Conservation (phyloP, 2,113 vertebrate species). For the Antechinus stuartii region DNA sequence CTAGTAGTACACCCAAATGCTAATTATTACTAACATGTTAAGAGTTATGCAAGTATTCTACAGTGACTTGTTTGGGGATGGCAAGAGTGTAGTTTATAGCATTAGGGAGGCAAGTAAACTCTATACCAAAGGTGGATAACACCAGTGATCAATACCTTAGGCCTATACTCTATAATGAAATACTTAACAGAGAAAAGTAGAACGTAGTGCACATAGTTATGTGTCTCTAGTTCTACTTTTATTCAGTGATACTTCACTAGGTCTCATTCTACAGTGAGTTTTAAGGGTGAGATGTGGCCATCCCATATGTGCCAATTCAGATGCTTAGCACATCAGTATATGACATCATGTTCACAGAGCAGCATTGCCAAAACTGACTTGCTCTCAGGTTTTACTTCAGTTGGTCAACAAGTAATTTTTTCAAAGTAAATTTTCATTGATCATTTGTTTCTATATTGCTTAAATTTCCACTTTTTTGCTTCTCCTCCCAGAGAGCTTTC, state of each 20-base stretch:
- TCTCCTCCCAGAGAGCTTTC: background rate
- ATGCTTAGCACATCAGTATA: background rate
- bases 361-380: background rate
- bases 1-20: background rate
- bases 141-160: background rate
- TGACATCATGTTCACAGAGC: background rate
- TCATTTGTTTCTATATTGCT: background rate
- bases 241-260: background rate
- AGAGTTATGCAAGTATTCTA: background rate
- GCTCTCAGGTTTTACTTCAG: background rate
- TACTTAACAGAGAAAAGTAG: background rate
- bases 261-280: background rate
- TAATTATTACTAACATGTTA: background rate
- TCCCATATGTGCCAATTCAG: background rate
- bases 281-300: background rate
- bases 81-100: background rate
- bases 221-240: background rate
- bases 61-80: background rate
- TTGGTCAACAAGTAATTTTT: background rate
- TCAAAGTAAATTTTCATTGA: background rate
- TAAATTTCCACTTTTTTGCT: background rate
- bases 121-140: background rate
- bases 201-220: background rate
- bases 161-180: background rate
- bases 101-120: background rate